These are phyloP conservation scores for Trachymyrmex cornetzi DNA, from an alignment of 1,140 invertebrate genomes.

Conservation along the genomic window DNA sequence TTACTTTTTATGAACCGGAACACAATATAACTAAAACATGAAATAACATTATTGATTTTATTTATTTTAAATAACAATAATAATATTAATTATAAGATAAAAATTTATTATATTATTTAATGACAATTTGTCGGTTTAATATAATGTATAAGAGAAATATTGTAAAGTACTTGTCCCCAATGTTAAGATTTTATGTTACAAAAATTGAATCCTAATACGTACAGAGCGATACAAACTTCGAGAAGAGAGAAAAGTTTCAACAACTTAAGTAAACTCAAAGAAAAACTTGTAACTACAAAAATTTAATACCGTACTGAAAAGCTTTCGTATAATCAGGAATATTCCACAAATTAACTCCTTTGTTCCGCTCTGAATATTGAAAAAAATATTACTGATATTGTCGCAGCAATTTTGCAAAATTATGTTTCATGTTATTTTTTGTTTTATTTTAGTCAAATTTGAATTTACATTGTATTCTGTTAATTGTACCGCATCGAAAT, in stretches of 20 bases:
- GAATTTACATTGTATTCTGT: neutral
- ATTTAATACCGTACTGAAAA: conserved; percentile 9
- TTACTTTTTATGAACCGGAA: neutral
- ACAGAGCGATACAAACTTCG: neutral
- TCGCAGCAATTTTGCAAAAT: neutral
- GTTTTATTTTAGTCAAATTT: neutral
- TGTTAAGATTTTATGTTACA: neutral
- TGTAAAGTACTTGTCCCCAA: neutral
- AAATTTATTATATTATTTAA: conserved; percentile 11
- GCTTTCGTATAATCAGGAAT: neutral
- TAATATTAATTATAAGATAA: neutral
- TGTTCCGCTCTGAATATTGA: neutral
- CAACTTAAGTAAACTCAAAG: neutral
- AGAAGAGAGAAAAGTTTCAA: neutral
- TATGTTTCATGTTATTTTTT: neutral
- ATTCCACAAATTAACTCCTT: neutral
- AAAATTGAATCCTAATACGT: neutral
- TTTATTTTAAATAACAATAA: neutral
- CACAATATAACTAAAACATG: no score
- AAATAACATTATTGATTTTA: neutral
- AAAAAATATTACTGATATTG: neutral
- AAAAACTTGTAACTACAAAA: conserved; percentile 3
- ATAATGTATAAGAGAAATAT: neutral
- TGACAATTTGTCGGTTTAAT: neutral
- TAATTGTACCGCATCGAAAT: neutral